Evolutionary conservation across 37 sponge, comb jelly and placozoan species (phyloP).

Genomic region (Crambe crambe): DNA sequence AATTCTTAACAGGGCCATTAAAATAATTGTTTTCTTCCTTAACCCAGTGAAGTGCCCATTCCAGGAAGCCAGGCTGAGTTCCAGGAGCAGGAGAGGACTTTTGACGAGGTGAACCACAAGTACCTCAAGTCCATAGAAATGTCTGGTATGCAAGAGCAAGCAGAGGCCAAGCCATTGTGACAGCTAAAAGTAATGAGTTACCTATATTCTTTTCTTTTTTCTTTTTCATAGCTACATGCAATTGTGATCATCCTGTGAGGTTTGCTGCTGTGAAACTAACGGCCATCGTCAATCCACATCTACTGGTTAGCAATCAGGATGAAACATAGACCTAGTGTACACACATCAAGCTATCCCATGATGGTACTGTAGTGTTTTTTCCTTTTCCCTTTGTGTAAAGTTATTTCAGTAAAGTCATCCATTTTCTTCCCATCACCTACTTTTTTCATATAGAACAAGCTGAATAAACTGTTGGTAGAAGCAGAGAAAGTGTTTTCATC

Average conservation of each 20-base stretch:
- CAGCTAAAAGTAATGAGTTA: background rate
- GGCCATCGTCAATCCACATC: conserved; percentile 29
- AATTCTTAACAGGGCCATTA: no score
- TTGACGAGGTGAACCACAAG: background rate
- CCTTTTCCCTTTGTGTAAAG: no score
- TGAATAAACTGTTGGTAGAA: background rate
- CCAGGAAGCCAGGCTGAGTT: background rate
- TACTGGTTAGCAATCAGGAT: conserved; percentile 51
- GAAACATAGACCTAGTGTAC: no score
- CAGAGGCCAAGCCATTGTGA: background rate
- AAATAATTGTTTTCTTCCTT: no score
- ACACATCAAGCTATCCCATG: no score
- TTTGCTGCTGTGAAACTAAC: conserved; percentile 60
- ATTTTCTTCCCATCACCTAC: no score
- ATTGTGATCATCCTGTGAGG: conserved; percentile 1
- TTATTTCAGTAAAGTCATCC: no score
- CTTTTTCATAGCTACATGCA: conserved; percentile 15
- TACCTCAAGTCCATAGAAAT: conserved; percentile 40
- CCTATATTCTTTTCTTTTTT: background rate
- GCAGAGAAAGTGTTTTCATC: conserved; percentile 19
- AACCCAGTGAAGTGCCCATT: conserved; percentile 11
- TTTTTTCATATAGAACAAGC: conserved; percentile 21
- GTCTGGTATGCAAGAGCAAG: conserved; percentile 35
- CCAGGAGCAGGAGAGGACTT: conserved; percentile 9
- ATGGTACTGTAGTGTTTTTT: no score